Evolutionary conservation across 2,113 vertebrate genomes (phyloP).

Genomic region (Misgurnus anguillicaudatus): DNA sequence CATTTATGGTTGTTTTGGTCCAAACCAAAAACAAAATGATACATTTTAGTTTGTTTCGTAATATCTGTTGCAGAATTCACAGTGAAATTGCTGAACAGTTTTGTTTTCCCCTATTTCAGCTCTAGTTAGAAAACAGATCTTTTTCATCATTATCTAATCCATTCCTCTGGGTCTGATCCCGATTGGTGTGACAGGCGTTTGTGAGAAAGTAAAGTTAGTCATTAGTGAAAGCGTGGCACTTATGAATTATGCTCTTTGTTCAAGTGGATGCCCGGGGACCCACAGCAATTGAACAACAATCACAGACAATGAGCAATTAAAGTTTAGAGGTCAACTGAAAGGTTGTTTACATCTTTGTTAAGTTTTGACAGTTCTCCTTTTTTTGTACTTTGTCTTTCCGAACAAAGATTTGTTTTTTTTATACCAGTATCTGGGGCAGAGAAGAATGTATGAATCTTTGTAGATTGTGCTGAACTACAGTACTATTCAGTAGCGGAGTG

Average conservation of each 20-base stretch:
- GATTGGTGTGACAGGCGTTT: conserved; percentile 43
- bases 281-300: conserved; percentile 6
- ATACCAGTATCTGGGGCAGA: background rate
- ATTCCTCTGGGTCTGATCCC: conserved; percentile 20
- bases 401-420: background rate
- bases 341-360: background rate
- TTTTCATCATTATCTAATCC: conserved; percentile 15
- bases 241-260: conserved; percentile 73
- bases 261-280: conserved; percentile 36
- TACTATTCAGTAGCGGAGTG: no score
- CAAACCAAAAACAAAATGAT: no score
- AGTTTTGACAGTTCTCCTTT: conserved; percentile 9
- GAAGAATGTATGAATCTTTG: no score
- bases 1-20: no score
- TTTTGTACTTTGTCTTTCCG: conserved; percentile 3
- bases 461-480: no score
- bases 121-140: background rate
- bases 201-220: conserved; percentile 55
- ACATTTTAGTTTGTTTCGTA: no score
- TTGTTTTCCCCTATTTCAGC: background rate
- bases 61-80: no score
- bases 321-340: conserved; percentile 63
- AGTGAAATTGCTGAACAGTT: background rate
- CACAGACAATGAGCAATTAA: conserved; percentile 29
- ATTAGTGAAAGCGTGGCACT: conserved; percentile 63